phyloP scores from a whole-genome alignment of 2,888 invertebrate genomes.

The Ferrisia virgata region DNA sequence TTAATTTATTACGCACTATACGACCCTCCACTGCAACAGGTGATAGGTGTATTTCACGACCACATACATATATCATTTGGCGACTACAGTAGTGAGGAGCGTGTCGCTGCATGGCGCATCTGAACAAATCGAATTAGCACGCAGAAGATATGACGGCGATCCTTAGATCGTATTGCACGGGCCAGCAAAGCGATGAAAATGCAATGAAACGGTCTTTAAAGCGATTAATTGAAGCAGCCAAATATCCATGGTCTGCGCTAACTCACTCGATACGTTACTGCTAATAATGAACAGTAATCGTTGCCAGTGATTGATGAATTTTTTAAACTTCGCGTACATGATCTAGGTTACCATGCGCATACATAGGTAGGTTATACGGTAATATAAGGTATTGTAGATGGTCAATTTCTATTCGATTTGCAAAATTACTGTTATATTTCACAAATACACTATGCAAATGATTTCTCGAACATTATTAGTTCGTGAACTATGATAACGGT shows the following conservation, averaged over 20 bases:
- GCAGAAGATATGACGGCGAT: conserved; percentile 39
- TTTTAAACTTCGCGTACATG: background rate
- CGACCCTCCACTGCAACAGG: no score
- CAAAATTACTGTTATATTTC: conserved; percentile 24
- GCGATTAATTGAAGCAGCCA: conserved; percentile 40
- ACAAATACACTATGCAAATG: conserved; percentile 13
- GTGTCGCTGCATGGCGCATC: conserved; percentile 34
- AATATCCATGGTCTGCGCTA: conserved; percentile 3
- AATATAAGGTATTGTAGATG: background rate
- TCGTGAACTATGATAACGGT: background rate
- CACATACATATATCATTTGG: background rate
- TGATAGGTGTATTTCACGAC: background rate
- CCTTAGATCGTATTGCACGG: conserved; percentile 33
- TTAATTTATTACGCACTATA: no score
- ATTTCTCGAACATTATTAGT: conserved; percentile 16
- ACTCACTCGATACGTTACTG: background rate
- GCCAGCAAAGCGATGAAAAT: conserved; percentile 44
- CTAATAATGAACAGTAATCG: conserved; percentile 17
- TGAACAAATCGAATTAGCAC: conserved; percentile 42
- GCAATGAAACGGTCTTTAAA: conserved; percentile 45
- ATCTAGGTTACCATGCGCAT: background rate
- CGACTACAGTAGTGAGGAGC: conserved; percentile 18
- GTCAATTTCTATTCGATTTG: conserved; percentile 7
- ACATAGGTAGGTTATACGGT: conserved; percentile 19
- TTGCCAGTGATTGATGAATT: conserved; percentile 18